Evolutionary conservation across 2,797 vertebrate species (phyloP).

Genomic region (Furcifer pardalis): DNA sequence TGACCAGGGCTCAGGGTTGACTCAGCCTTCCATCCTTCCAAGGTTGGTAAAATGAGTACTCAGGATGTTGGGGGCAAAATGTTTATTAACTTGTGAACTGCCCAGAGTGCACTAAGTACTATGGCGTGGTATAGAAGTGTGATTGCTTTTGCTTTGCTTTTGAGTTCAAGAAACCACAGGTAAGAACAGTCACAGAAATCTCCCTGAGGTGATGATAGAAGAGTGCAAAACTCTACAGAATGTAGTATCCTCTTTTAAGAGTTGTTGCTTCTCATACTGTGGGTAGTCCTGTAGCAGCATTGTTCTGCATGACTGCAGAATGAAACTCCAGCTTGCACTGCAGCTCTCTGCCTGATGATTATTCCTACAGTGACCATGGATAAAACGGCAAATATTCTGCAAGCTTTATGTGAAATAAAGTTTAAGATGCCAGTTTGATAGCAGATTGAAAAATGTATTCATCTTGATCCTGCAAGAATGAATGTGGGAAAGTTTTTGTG

Average conservation of each 20-base stretch:
- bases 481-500: background rate
- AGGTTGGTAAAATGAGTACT: no score
- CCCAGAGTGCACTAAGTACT: no score
- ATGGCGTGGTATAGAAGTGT: no score
- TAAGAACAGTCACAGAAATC: background rate
- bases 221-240: background rate
- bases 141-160: no score
- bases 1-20: no score
- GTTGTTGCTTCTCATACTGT: background rate
- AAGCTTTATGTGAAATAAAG: slow-evolving; percentile 14
- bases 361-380: no score
- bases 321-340: background rate
- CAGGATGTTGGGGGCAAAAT: no score
- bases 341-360: background rate
- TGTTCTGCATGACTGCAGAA: background rate
- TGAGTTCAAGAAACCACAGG: background rate
- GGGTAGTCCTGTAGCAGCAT: background rate
- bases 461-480: background rate
- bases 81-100: no score
- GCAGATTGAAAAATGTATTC: slow-evolving; percentile 34
- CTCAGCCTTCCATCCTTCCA: no score
- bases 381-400: slow-evolving; percentile 14
- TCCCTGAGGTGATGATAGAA: background rate
- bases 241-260: background rate
- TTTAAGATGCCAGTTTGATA: slow-evolving; percentile 29